A percentile compares a stretch with the other conserved stretches of the same genome.
These are phyloP conservation scores for Chrysomallon squamiferum DNA, from an alignment of 1,140 invertebrate genomes.

Conservation along the genomic window DNA sequence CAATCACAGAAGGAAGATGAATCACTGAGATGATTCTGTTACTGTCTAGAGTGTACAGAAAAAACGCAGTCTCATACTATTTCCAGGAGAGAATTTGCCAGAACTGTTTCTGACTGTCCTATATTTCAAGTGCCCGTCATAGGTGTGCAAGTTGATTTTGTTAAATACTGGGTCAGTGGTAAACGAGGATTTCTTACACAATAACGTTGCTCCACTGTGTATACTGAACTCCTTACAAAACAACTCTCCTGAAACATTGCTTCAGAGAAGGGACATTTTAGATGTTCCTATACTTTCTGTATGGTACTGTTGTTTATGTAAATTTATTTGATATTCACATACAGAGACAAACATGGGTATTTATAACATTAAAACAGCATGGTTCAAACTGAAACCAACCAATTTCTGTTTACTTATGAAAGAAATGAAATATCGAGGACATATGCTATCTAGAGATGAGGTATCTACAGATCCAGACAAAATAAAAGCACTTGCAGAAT, in stretches of 20 bases:
- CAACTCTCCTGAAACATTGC: constrained; percentile 65
- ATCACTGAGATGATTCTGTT: too few relatives aligned
- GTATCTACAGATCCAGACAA: constrained; percentile 60
- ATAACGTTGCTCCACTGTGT: too few relatives aligned
- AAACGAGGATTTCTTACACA: too few relatives aligned
- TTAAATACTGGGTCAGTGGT: too few relatives aligned
- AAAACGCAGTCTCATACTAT: too few relatives aligned
- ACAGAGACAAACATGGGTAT: constrained; percentile 31
- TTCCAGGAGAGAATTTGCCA: too few relatives aligned
- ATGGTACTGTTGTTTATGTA: constrained; percentile 42
- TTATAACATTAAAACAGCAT: constrained; percentile 21
- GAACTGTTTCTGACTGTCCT: too few relatives aligned
- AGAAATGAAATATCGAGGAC: constrained; percentile 24
- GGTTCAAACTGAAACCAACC: constrained; percentile 28
- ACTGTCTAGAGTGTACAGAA: too few relatives aligned
- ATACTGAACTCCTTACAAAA: too few relatives aligned
- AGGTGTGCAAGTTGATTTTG: too few relatives aligned
- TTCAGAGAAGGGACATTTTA: constrained; percentile 36
- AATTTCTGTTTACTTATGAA: constrained; percentile 62
- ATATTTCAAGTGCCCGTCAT: too few relatives aligned
- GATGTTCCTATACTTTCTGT: constrained; percentile 29
- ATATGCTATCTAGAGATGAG: constrained; percentile 15
- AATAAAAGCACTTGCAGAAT: constrained; percentile 50
- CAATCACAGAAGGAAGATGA: too few relatives aligned
- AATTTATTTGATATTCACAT: constrained; percentile 25